Evolutionary conservation across 2,797 vertebrate species (phyloP), one percentile per base, ranked within the genome.

Genomic region (Antennarius maculatus): DNA sequence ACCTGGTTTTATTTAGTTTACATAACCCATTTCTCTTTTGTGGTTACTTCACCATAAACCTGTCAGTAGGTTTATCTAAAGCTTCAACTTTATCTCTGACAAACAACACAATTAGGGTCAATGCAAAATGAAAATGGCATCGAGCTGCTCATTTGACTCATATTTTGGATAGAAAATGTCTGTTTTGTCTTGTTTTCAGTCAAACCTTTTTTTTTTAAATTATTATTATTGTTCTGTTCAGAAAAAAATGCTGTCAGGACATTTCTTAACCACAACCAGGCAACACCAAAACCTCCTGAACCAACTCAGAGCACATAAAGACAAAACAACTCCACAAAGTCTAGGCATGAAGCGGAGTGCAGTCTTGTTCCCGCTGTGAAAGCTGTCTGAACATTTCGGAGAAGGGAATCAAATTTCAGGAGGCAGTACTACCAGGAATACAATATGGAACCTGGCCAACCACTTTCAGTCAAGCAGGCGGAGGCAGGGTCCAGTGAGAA

Each of bases 1-100:
- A 92, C 90, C 83, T 87, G 81, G 83, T 85, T 74, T 89, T 23
- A 86, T 83, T 75, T 91, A 90, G 89, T 92, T 91, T 88, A 69
- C 70, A 54, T 80, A 83, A 64, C 57, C 43, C 46, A 55, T 65
- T 66, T 12, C 23, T 52, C 50, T 42, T 49, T 15, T 71, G 46
- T 69, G 29, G 10, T 64, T 18, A 31, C 15, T 51, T 52, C 10
- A 42, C 7, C 31, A 53, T 47, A 55, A 46, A 64, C 42, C 4
- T 51, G 42, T 41, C 37, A 1, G 17, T 9, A 48, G 1, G 39
- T 11, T 7, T 28, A 7, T 42, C n/a, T 41, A 12, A 15, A 6
- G 8, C 46, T 18, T 2, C n/a, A 37, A 5, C 17, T 48, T 39
- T 14, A 27, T 49, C 48, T 7, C 14, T 6, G 5, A 27, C 17